These are phyloP conservation scores for Lamellibrachia columna DNA, from an alignment of 2,888 invertebrate genomes.

Conservation along the genomic window DNA sequence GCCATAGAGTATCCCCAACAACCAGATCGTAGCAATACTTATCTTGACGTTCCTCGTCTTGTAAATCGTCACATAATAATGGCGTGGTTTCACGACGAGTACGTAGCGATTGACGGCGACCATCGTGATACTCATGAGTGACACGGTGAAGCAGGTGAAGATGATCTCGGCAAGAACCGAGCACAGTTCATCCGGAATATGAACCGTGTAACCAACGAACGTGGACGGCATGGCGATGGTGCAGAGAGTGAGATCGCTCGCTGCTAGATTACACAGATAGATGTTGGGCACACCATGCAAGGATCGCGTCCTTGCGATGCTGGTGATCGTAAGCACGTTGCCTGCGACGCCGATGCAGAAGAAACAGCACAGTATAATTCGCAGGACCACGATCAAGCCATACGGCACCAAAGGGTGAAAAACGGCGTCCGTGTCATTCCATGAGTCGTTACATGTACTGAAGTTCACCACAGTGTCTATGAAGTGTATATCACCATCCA, in stretches of 20 bases:
- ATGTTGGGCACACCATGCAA: background rate
- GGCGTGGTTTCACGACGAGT: background rate
- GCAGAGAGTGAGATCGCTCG: background rate
- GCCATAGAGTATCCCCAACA: background rate
- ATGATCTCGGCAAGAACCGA: background rate
- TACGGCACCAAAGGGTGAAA: background rate
- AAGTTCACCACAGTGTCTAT: background rate
- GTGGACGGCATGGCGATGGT: background rate
- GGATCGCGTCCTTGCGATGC: background rate
- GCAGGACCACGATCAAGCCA: background rate
- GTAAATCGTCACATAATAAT: background rate
- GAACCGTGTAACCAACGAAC: background rate
- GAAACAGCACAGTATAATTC: background rate
- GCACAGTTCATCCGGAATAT: background rate
- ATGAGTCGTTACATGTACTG: background rate
- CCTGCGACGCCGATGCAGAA: conserved; percentile 44
- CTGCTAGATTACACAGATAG: background rate
- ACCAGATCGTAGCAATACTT: background rate
- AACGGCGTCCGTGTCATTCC: background rate
- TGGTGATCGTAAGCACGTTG: conserved; percentile 41
- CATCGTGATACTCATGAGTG: background rate
- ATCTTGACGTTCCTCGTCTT: background rate
- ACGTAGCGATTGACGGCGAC: background rate
- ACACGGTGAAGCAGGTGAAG: background rate
- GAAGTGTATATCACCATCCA: background rate